Conservation (phyloP, 2,797 vertebrate genomes). For the Enteromius mattozi region DNA sequence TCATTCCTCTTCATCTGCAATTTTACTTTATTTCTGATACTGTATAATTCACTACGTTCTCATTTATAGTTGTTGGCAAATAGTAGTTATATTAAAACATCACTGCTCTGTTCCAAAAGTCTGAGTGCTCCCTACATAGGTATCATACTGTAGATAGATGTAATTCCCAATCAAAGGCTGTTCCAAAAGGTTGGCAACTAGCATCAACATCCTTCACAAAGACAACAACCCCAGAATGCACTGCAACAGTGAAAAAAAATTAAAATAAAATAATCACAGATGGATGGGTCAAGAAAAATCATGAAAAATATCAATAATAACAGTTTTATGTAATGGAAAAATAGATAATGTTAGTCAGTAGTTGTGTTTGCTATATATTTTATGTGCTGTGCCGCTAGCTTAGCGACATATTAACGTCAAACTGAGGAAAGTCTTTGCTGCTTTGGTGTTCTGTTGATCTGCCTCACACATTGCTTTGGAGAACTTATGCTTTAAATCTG, state of each 20-base stretch:
- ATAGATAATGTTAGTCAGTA: not conserved
- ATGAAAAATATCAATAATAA: not conserved
- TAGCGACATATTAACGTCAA: not conserved
- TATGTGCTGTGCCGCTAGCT: not conserved
- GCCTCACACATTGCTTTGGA: slow-evolving; percentile 69
- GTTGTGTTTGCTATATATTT: not conserved
- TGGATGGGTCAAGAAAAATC: not conserved
- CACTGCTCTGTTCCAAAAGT: not conserved
- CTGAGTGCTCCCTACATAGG: not conserved
- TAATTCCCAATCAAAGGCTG: not conserved
- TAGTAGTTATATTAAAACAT: not conserved
- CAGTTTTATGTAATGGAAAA: not conserved
- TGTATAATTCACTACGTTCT: not conserved
- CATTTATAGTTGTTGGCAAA: not conserved
- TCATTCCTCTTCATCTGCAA: not conserved
- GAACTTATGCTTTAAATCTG: slow-evolving; percentile 60
- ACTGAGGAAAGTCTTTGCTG: slow-evolving; percentile 57
- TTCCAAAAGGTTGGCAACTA: not conserved
- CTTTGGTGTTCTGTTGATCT: slow-evolving; percentile 54
- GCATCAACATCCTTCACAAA: not conserved
- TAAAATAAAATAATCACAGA: not conserved
- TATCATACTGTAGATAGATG: not conserved
- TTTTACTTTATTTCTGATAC: not conserved
- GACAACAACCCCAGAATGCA: not conserved
- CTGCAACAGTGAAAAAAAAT: not conserved